phyloP scores from a whole-genome alignment of 2,113 vertebrate genomes.

The Sapayoa aenigma region DNA sequence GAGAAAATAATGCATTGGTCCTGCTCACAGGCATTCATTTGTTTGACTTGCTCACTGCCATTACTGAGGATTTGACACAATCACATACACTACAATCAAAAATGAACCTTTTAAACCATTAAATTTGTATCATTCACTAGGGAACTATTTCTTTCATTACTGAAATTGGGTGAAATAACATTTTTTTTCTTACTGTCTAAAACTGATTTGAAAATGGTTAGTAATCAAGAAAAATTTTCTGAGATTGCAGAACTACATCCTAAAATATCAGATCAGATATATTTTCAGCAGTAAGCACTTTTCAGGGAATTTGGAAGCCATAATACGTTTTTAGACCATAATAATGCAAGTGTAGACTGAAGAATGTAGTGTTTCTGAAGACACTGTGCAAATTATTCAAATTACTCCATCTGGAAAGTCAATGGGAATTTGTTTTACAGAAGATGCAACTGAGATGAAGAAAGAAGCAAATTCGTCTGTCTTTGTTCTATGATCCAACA shows the following conservation, averaged over 20 bases:
- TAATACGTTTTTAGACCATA: not conserved
- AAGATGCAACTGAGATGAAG: not conserved
- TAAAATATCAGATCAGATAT: not conserved
- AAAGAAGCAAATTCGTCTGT: not conserved
- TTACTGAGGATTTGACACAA: not conserved
- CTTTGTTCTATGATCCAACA: not conserved
- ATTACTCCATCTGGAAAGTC: not conserved
- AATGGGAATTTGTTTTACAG: not conserved
- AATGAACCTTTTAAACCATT: slow-evolving; percentile 5
- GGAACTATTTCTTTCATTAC: not conserved
- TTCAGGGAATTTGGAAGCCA: not conserved
- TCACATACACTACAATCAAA: not conserved
- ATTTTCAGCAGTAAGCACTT: not conserved
- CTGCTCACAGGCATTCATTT: not conserved
- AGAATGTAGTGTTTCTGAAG: not conserved
- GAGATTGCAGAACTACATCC: not conserved
- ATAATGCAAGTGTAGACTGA: not conserved
- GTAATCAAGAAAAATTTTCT: not conserved
- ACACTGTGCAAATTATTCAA: not conserved
- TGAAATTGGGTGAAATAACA: not conserved
- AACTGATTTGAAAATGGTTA: slow-evolving; percentile 6
- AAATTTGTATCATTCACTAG: not conserved
- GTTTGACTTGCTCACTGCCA: not conserved
- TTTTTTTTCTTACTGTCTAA: not conserved
- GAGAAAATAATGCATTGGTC: not conserved